phyloP scores from a whole-genome alignment of 2,888 invertebrate genomes.

The Phania funesta region DNA sequence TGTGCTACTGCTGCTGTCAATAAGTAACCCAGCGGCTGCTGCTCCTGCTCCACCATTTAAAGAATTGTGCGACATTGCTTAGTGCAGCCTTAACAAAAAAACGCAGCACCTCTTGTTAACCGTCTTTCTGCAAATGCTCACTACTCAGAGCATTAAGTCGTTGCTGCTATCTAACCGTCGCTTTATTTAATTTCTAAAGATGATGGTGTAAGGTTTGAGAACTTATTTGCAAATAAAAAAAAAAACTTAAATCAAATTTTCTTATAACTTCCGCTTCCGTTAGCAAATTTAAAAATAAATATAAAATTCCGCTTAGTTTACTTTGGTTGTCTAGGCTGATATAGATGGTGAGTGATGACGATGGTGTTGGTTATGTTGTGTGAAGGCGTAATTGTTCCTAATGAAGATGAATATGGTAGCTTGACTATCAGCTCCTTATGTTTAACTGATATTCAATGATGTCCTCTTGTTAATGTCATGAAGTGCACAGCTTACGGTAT shows the following conservation, averaged over 20 bases:
- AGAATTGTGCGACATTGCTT: conserved; percentile 77
- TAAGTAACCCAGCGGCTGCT: conserved; percentile 70
- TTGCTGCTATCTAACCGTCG: not conserved
- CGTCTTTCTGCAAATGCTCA: not conserved
- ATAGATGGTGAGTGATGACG: not conserved
- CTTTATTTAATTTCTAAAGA: not conserved
- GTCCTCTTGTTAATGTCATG: conserved; percentile 20
- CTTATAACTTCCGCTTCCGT: conserved; percentile 58
- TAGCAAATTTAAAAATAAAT: conserved; percentile 38
- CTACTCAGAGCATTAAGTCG: not conserved
- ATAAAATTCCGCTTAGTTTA: conserved; percentile 35
- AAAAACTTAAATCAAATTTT: conserved; percentile 41
- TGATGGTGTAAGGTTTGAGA: not conserved
- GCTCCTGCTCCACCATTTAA: conserved; percentile 72
- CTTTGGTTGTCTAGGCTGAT: conserved; percentile 31
- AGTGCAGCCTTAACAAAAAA: conserved; percentile 53
- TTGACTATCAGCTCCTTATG: conserved; percentile 28
- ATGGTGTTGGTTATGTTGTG: not conserved
- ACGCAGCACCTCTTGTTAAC: conserved; percentile 42
- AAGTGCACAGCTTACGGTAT: conserved; percentile 1
- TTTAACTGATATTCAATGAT: conserved; percentile 32
- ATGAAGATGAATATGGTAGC: not conserved
- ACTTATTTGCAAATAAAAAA: conserved; percentile 20
- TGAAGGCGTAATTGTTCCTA: not conserved
- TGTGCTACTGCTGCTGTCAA: conserved; percentile 70